Evolutionary conservation across 2,888 invertebrate genomes (phyloP), one percentile per base, ranked within the genome.

Genomic region (Teinopalpus imperialis): DNA sequence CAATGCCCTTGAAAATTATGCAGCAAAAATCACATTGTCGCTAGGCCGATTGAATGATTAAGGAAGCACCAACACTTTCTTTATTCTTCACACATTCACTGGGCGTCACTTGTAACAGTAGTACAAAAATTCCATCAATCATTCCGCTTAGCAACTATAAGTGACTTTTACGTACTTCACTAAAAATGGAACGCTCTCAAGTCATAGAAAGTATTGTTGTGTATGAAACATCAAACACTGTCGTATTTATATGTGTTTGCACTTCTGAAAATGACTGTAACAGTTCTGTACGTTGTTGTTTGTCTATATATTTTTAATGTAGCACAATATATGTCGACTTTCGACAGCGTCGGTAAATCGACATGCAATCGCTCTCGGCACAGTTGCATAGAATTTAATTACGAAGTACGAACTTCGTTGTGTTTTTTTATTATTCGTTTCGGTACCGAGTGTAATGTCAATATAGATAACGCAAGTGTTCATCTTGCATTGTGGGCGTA

Each of bases 1-100:
- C 61, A 66, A 71, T 89, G 89, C 85, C 89, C 89, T 89, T 89
- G 89, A 89, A 89, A 86, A 88, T 81, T 83, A 82, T 89, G 86
- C 88, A 86, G 87, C 81, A 78, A 81, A 86, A 81, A 77, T 79
- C 70, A 70, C 69, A 73, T 73, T 66, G 76, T 71, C 69, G 71
- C 65, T 68, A 61, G 61, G 64, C 63, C 56, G 63, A 67, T 72
- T 67, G 61, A 66, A 56, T 69, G 59, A 59, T 71, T 61, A 64
- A 56, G 54, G 61, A 54, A 63, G 61, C 63, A 66, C 63, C 62
- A 66, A 64, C 67, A 66, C 62, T 64, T 66, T 68, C 61, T 56
- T 32, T 24, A 27, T 39, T 26, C 32, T 32, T 20, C 34, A 63
- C 69, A 61, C 67, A 66, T 74, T 74, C 65, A 69, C 66, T n/a